phyloP scores from a whole-genome alignment of 2,797 vertebrate genomes.

The Mareca strepera region DNA sequence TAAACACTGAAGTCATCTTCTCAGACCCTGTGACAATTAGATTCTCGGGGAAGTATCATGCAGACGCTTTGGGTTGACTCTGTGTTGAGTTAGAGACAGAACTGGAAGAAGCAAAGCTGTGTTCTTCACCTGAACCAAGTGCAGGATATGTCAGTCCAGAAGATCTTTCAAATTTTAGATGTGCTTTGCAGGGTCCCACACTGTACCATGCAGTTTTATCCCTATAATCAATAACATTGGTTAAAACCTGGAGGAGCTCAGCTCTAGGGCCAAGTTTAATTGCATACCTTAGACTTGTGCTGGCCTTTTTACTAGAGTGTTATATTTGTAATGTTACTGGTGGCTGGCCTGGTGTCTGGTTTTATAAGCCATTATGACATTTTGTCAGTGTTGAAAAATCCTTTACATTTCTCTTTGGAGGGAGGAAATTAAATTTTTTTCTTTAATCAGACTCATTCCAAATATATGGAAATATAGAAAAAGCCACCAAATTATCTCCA shows the following conservation, averaged over 20 bases:
- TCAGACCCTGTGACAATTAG: background rate
- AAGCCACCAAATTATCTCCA: background rate
- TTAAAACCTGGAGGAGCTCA: background rate
- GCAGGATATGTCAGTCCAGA: background rate
- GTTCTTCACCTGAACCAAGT: background rate
- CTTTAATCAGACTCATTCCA: background rate
- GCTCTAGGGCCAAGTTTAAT: background rate
- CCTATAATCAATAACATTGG: background rate
- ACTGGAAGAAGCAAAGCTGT: rapidly evolving
- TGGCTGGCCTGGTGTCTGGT: background rate
- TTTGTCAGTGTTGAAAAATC: background rate
- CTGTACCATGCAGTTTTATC: background rate
- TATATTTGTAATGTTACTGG: background rate
- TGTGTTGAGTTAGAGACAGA: background rate
- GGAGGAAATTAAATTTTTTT: background rate
- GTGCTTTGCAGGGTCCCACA: background rate
- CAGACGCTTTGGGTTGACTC: background rate
- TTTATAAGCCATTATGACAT: background rate
- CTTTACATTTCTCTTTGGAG: background rate
- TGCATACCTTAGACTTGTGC: background rate
- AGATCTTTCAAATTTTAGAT: rapidly evolving
- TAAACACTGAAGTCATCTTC: background rate
- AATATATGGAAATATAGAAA: conserved; percentile 32
- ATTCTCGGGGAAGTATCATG: background rate
- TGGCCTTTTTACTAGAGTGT: background rate